Evolutionary conservation across 2,113 vertebrate species (phyloP).

Genomic region (Engystomops pustulosus): DNA sequence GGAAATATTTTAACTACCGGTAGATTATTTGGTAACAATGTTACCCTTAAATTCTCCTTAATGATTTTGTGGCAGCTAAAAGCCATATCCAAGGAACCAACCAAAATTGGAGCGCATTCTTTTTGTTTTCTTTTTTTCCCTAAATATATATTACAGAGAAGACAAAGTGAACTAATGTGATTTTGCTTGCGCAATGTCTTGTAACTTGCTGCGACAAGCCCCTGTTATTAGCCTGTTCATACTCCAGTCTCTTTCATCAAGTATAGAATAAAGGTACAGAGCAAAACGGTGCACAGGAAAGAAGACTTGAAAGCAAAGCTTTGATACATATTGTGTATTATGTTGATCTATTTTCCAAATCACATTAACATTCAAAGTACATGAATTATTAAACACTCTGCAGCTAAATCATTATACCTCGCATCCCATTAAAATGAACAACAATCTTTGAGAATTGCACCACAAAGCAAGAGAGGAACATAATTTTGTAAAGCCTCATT

Average conservation of each 20-base stretch:
- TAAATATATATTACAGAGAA: constrained; percentile 23
- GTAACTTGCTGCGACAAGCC: constrained; percentile 28
- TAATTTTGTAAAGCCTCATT: constrained; percentile 42
- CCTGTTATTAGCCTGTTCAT: constrained; percentile 32
- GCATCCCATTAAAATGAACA: constrained; percentile 53
- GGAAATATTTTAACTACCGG: too few species aligned
- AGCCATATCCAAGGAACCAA: too few species aligned
- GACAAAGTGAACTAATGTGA: constrained; percentile 21
- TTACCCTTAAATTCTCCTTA: too few species aligned
- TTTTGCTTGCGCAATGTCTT: constrained; percentile 33
- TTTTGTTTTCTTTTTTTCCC: neutral
- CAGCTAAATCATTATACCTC: constrained; percentile 56
- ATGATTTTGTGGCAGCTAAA: too few species aligned
- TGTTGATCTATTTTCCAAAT: constrained; percentile 58
- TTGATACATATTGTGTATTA: constrained; percentile 47
- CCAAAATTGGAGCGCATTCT: too few species aligned
- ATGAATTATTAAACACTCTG: constrained; percentile 57
- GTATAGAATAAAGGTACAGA: constrained; percentile 18
- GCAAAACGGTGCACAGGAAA: constrained; percentile 7
- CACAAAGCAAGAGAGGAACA: constrained; percentile 33
- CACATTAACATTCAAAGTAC: constrained; percentile 55
- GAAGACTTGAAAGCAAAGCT: constrained; percentile 46
- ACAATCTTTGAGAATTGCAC: constrained; percentile 43
- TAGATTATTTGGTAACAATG: too few species aligned
- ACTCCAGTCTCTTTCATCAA: constrained; percentile 34